phyloP scores from a whole-genome alignment of 2,888 invertebrate species.

The Meliscaeva auricollis region DNA sequence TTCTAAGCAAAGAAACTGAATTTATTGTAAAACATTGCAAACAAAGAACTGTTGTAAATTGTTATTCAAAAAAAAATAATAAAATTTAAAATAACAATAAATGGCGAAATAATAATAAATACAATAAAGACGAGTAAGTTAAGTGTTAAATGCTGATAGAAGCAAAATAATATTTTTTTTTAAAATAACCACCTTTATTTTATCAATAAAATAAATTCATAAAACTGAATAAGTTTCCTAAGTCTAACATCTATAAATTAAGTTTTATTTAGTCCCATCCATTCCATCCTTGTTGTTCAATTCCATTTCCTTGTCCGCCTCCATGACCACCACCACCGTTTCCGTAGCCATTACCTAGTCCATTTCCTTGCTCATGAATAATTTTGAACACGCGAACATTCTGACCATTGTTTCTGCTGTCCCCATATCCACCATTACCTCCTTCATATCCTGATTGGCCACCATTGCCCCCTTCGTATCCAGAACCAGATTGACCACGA shows the following conservation, averaged over 20 bases:
- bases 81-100: background rate
- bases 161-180: background rate
- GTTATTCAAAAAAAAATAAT: background rate
- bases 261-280: slow-evolving; percentile 31
- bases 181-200: slow-evolving; percentile 32
- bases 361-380: slow-evolving; percentile 32
- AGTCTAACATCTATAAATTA: background rate
- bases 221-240: slow-evolving; percentile 60
- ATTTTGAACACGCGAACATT: slow-evolving; percentile 37
- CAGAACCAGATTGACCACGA: slow-evolving; percentile 7
- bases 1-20: no score
- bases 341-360: slow-evolving; percentile 1
- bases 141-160: background rate
- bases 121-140: background rate
- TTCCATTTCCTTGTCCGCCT: slow-evolving; percentile 10
- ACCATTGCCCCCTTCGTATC: background rate
- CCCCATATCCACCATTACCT: background rate
- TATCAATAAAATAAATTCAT: slow-evolving; percentile 53
- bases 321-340: background rate
- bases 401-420: background rate
- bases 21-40: no score
- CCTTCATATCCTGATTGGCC: background rate
- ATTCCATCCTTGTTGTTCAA: slow-evolving; percentile 2
- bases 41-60: no score
- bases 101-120: background rate